Evolutionary conservation across 2,113 vertebrate species (phyloP).

Genomic region (Microcebus griseorufus): DNA sequence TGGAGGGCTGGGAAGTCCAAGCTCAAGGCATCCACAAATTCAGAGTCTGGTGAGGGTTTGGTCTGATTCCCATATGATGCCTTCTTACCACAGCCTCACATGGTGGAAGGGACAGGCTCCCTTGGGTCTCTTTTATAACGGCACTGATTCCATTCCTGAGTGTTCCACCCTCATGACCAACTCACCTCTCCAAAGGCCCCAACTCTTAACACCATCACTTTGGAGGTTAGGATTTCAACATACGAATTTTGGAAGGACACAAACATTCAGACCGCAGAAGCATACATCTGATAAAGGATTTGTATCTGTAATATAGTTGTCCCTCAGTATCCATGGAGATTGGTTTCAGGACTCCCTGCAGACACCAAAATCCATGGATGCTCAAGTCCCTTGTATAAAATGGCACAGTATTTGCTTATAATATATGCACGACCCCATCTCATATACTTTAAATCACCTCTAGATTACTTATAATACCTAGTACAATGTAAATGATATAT

Average conservation of each 20-base stretch:
- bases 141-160: not conserved
- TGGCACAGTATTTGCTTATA: not conserved
- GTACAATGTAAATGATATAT: not conserved
- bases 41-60: not conserved
- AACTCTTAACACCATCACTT: not conserved
- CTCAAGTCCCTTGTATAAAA: not conserved
- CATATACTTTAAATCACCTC: not conserved
- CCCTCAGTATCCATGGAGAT: not conserved
- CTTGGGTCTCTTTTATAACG: not conserved
- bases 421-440: not conserved
- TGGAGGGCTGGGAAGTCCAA: not conserved
- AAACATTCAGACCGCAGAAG: not conserved
- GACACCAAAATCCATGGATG: not conserved
- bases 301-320: not conserved
- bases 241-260: not conserved
- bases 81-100: not conserved
- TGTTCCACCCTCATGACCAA: not conserved
- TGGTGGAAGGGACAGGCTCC: not conserved
- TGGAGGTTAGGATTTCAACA: not conserved
- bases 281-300: not conserved
- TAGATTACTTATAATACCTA: not conserved
- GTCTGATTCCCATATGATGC: not conserved
- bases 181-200: not conserved
- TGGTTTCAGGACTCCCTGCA: not conserved
- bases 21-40: not conserved